Evolutionary conservation across 2,888 invertebrate genomes (phyloP), one percentile per base, ranked within the genome.

Genomic region (Amphipoea lucens): DNA sequence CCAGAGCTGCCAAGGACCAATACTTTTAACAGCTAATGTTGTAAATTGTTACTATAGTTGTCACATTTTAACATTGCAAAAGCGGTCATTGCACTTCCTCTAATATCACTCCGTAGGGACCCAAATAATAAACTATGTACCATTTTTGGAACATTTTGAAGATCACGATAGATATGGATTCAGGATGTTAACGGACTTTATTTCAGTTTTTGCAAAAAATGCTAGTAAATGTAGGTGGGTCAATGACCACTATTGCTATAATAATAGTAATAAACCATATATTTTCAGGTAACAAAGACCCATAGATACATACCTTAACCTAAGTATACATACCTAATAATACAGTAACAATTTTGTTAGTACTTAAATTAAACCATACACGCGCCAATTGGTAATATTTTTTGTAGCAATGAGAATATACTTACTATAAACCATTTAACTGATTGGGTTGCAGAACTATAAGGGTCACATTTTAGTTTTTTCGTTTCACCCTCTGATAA

Each of bases 371-470:
- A 3, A 36, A 23, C 9, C 54, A 57, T 57, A 57, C 9, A 11
- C 23, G 57, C 3, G 57, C 4, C 4, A 57, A 23, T 23, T 23
- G 3, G 23, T 57, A 11, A n/a, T 23, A 11, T 45, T 57, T 23
- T 42, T 48, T 48, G 11, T n/a, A 20, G 14, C 4, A 74, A 40
- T 51, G 23, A 51, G 29, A 76, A 75, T 62, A 63, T 62, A 86
- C 89, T 87, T 79, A 89, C 89, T 36, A 68, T 36, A 51, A 88
- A 84, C 89, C 89, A 89, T 69, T 71, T 76, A 4, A 87, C 67
- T 29, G 79, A 75, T 70, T 88, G 83, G 4, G 78, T 73, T 73
- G 68, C 63, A 12, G 78, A 82, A 14, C 62, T 82, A 36, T 70
- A 83, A 4, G 63, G 66, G 0, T 68, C 79, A 82, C 89, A 89